phyloP scores from a whole-genome alignment of 2,113 vertebrate species.

The Heterotilapia buettikoferi region DNA sequence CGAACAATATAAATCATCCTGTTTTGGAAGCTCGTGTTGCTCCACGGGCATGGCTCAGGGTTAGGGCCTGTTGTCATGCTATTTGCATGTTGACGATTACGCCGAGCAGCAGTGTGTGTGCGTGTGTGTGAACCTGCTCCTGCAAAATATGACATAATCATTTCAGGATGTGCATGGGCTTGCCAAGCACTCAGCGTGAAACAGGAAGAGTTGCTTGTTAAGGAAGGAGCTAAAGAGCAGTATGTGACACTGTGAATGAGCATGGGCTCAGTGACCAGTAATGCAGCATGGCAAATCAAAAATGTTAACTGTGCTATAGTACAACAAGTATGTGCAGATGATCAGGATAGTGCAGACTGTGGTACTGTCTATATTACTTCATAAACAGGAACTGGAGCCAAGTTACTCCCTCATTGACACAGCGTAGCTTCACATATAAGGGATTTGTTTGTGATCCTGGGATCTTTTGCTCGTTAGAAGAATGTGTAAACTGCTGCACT shows the following conservation, averaged over 20 bases:
- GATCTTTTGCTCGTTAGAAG: neutral
- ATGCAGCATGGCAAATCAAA: neutral
- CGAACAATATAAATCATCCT: neutral
- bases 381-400: neutral
- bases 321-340: neutral
- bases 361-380: accelerated
- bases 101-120: neutral
- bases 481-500: neutral
- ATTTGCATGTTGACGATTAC: neutral
- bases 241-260: neutral
- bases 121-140: neutral
- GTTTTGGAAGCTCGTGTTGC: neutral
- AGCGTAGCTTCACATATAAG: accelerated
- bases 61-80: neutral
- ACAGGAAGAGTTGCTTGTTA: neutral
- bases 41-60: neutral
- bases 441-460: neutral
- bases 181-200: neutral
- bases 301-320: neutral
- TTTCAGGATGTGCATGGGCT: neutral
- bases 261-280: neutral
- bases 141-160: slow-evolving; percentile 30
- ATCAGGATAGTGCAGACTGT: neutral
- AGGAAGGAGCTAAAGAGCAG: neutral
- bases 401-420: neutral